Evolutionary conservation across 2,888 invertebrate species (phyloP).

Genomic region (Apamea monoglypha): DNA sequence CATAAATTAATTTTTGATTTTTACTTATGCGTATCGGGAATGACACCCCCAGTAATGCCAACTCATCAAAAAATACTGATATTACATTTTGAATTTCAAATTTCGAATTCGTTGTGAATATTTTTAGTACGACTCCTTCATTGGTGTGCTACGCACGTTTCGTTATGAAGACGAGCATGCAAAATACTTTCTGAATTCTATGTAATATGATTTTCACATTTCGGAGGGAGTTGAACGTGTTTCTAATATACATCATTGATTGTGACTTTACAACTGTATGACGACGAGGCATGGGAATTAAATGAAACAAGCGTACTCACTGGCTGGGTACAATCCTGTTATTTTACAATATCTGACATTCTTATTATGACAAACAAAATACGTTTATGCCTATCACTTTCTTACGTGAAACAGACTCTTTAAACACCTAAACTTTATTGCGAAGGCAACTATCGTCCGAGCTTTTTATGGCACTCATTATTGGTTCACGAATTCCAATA

Average conservation of each 20-base stretch:
- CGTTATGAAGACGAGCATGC: slow-evolving; percentile 45
- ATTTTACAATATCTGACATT: not conserved
- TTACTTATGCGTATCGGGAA: slow-evolving; percentile 19
- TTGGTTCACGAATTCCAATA: too few relatives aligned
- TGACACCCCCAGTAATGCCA: slow-evolving; percentile 20
- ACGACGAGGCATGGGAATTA: not conserved
- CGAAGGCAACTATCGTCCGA: too few relatives aligned
- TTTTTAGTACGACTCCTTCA: slow-evolving; percentile 34
- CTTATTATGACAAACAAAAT: not conserved
- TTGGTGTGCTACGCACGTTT: slow-evolving; percentile 50
- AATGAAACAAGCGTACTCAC: not conserved
- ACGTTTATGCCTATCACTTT: not conserved
- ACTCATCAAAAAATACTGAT: slow-evolving; percentile 29
- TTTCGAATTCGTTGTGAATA: slow-evolving; percentile 51
- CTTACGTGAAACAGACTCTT: not conserved
- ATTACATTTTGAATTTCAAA: slow-evolving; percentile 42
- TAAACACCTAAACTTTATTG: not conserved
- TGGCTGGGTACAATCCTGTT: not conserved
- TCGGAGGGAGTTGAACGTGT: slow-evolving; percentile 20
- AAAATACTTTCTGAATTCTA: slow-evolving; percentile 51
- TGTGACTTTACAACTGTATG: slow-evolving; percentile 11
- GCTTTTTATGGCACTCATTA: not conserved
- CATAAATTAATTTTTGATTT: not conserved
- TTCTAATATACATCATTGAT: slow-evolving; percentile 41
- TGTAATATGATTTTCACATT: slow-evolving; percentile 48